Percentiles rank a stretch among this genome's conserved stretches.
phyloP scores from a whole-genome alignment of 2,113 vertebrate species.

The Atlantisia rogersi region DNA sequence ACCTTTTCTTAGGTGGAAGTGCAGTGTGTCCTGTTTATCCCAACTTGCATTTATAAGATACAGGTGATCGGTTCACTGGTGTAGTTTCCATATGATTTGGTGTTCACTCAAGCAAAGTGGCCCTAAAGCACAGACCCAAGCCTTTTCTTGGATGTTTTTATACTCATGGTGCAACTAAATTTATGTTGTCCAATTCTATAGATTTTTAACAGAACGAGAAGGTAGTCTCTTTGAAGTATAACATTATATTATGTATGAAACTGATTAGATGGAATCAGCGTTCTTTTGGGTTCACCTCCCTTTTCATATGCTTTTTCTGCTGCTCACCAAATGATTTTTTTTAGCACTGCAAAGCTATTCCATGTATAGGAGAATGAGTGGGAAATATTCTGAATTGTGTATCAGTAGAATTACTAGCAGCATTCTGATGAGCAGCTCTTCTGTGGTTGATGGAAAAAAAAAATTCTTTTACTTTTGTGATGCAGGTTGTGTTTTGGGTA shows the following conservation, averaged over 20 bases:
- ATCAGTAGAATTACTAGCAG: neutral
- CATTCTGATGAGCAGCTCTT: neutral
- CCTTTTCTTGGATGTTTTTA: neutral
- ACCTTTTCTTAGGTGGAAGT: neutral
- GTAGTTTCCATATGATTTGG: neutral
- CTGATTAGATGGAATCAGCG: neutral
- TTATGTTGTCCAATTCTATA: neutral
- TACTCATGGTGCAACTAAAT: neutral
- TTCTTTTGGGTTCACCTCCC: neutral
- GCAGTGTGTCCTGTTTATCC: neutral
- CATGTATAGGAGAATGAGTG: neutral
- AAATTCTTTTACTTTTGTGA: neutral
- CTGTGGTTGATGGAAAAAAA: neutral
- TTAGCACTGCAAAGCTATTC: neutral
- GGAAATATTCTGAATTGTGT: neutral
- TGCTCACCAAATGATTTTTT: neutral
- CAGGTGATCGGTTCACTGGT: neutral
- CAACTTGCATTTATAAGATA: neutral
- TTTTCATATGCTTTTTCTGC: neutral
- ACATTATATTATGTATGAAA: neutral
- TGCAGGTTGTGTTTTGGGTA: neutral
- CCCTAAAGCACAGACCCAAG: neutral
- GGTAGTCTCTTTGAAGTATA: neutral
- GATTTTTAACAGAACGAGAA: neutral
- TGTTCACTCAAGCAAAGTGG: neutral